phyloP scores from a whole-genome alignment of 1,140 invertebrate species.

The Cyrtorhinus lividipennis region DNA sequence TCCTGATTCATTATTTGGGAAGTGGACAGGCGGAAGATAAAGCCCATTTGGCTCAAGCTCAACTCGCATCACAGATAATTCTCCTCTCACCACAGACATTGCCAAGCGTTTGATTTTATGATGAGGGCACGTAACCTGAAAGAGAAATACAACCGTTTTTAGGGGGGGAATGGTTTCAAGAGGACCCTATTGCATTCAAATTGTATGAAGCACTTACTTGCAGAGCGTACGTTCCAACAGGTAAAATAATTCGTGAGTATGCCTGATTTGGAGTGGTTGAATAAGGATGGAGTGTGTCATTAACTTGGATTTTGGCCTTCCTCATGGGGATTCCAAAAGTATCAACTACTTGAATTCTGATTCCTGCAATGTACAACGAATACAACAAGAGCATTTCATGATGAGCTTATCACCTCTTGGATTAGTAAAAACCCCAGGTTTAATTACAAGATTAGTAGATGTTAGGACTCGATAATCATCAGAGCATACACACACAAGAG shows the following conservation, averaged over 20 bases:
- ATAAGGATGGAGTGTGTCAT: constrained; percentile 38
- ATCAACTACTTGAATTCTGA: constrained; percentile 56
- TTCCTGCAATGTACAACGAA: constrained; percentile 43
- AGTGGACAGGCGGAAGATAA: constrained; percentile 3
- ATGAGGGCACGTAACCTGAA: constrained; percentile 15
- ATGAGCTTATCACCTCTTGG: background rate
- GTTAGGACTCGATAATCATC: too few species aligned
- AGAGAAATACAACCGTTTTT: background rate
- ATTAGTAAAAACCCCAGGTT: too few species aligned
- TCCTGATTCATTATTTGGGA: constrained; percentile 5
- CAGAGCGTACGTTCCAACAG: constrained; percentile 44
- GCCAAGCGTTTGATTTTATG: constrained; percentile 9
- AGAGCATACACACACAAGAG: too few species aligned
- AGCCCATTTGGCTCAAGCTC: constrained; percentile 21
- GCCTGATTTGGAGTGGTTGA: constrained; percentile 48
- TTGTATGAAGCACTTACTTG: too few species aligned
- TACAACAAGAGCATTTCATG: constrained; percentile 1
- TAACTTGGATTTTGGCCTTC: constrained; percentile 51
- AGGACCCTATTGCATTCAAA: too few species aligned
- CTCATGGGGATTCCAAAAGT: constrained; percentile 43
- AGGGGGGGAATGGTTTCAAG: background rate
- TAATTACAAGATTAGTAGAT: too few species aligned
- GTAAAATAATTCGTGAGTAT: constrained; percentile 49
- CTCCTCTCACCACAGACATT: constrained; percentile 24
- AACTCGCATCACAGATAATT: constrained; percentile 29